These are phyloP conservation scores for Temnothorax rugatulus DNA, from an alignment of 2,888 invertebrate genomes.

Conservation along the genomic window DNA sequence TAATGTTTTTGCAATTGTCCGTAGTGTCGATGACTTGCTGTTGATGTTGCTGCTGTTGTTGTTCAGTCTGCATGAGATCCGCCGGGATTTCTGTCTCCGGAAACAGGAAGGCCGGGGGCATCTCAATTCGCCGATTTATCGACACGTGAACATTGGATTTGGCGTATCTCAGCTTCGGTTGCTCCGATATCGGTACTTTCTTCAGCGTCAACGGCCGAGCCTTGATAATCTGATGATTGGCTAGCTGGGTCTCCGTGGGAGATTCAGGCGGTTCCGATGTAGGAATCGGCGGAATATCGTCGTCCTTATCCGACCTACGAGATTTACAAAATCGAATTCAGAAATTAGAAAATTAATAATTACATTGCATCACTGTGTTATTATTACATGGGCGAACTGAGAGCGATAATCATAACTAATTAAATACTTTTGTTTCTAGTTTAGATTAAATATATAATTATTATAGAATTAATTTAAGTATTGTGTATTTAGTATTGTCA, in stretches of 20 bases:
- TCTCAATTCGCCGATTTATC: conserved; percentile 92
- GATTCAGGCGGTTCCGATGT: conserved; percentile 85
- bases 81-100: conserved; percentile 91
- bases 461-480: neutral
- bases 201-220: conserved; percentile 94
- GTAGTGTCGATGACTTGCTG: conserved; percentile 78
- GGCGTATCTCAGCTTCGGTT: conserved; percentile 90
- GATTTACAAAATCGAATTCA: neutral
- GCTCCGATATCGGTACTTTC: conserved; percentile 93
- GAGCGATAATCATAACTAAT: neutral
- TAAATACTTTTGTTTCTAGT: conserved; percentile 1
- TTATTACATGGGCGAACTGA: neutral
- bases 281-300: conserved; percentile 84
- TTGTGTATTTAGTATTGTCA: neutral
- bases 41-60: conserved; percentile 81
- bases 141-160: conserved; percentile 90
- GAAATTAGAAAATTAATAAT: neutral
- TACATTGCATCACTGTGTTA: neutral
- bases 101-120: conserved; percentile 94
- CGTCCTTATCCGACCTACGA: conserved; percentile 82
- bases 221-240: conserved; percentile 88
- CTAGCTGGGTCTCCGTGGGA: conserved; percentile 81
- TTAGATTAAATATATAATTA: neutral
- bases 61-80: conserved; percentile 87
- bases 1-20: conserved; percentile 72